Percentiles rank a stretch among this genome's conserved stretches.
phyloP scores from a whole-genome alignment of 2,113 vertebrate genomes.

The Mormyrus lacerda region DNA sequence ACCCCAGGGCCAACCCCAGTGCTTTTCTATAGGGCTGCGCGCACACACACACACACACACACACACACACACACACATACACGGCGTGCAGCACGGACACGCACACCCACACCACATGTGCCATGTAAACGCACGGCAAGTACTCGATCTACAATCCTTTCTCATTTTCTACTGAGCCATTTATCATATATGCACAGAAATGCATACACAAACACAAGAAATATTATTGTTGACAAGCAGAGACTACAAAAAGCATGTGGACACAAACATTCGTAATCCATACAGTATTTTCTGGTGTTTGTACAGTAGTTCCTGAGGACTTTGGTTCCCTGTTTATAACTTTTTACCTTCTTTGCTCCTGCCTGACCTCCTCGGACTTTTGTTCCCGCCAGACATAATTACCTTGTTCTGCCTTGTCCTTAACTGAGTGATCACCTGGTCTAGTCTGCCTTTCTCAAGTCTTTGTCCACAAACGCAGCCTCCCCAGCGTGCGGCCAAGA shows the following conservation, averaged over 20 bases:
- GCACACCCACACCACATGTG: background rate
- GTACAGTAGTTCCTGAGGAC: conserved; percentile 10
- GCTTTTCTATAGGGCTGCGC: conserved; percentile 73
- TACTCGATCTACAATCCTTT: background rate
- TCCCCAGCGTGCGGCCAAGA: background rate
- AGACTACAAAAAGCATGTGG: background rate
- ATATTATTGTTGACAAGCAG: background rate
- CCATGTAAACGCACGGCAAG: conserved; percentile 22
- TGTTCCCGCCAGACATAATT: background rate
- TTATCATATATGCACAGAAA: background rate
- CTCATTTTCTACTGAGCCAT: conserved; percentile 14
- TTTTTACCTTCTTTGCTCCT: background rate
- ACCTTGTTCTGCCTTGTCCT: background rate
- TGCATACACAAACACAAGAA: background rate
- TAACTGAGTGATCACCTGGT: background rate
- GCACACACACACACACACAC: background rate
- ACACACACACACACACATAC: background rate
- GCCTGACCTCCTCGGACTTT: background rate
- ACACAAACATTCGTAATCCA: background rate
- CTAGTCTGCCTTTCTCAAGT: background rate
- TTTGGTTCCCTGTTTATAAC: background rate
- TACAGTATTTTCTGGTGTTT: background rate
- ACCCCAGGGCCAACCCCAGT: conserved; percentile 85
- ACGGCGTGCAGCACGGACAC: background rate
- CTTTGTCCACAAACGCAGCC: background rate